These are phyloP conservation scores for Pteronotus mesoamericanus DNA, from an alignment of 2,797 vertebrate species.

Conservation along the genomic window DNA sequence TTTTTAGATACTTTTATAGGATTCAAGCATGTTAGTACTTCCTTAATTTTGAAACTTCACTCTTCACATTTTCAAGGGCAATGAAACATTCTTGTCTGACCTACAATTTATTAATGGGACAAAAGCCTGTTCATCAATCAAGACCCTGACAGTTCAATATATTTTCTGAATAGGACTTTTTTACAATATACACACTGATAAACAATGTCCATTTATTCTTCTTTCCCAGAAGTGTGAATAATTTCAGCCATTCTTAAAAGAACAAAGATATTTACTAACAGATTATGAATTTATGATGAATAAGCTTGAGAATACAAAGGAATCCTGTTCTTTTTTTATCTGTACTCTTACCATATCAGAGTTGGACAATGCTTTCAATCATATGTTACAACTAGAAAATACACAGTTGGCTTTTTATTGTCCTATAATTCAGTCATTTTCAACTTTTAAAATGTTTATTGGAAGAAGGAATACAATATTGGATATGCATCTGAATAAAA, in stretches of 20 bases:
- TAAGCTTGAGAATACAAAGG: conserved; percentile 29
- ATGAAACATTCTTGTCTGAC: conserved; percentile 62
- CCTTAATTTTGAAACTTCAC: conserved; percentile 30
- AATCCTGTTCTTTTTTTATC: conserved; percentile 52
- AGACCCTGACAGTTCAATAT: conserved; percentile 61
- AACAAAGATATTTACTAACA: conserved; percentile 77
- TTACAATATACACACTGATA: conserved; percentile 63
- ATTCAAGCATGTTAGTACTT: conserved; percentile 39
- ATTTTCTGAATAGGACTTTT: conserved; percentile 72
- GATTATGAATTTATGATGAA: conserved; percentile 76
- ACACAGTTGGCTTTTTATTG: conserved; percentile 35
- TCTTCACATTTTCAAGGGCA: conserved; percentile 47
- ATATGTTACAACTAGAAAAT: conserved; percentile 44
- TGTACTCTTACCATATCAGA: conserved; percentile 20
- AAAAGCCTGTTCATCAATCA: conserved; percentile 69
- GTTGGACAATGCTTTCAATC: conserved; percentile 20
- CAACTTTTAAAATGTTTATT: conserved; percentile 36
- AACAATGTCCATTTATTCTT: conserved; percentile 75
- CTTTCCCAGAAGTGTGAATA: conserved; percentile 70
- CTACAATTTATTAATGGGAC: conserved; percentile 65
- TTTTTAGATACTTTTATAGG: conserved; percentile 16
- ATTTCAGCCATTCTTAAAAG: conserved; percentile 73
- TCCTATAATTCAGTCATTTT: conserved; percentile 22
- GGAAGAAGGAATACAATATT: neutral
- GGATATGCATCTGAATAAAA: conserved; percentile 36